phyloP scores from a whole-genome alignment of 2,113 vertebrate genomes.

The Bufo bufo region DNA sequence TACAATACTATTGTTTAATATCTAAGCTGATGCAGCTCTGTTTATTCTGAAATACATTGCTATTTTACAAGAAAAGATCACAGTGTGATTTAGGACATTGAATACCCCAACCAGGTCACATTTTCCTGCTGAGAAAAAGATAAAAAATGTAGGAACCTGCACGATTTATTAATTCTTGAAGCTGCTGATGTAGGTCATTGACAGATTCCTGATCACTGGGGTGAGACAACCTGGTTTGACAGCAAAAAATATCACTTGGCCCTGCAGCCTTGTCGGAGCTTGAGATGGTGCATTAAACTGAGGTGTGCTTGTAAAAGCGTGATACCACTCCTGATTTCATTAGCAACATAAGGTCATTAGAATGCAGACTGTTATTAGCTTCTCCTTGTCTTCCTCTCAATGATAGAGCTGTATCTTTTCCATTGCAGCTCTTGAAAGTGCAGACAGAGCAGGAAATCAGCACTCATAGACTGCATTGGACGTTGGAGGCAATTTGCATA shows the following conservation, averaged over 20 bases:
- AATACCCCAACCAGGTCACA: constrained; percentile 31
- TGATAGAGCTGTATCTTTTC: constrained; percentile 5
- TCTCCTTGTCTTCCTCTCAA: neutral
- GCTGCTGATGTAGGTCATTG: constrained; percentile 52
- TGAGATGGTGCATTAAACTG: constrained; percentile 47
- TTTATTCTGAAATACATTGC: neutral
- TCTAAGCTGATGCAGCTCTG: too few relatives aligned
- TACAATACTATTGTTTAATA: neutral
- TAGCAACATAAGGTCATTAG: constrained; percentile 56
- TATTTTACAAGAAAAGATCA: neutral
- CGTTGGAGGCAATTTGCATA: constrained; percentile 35
- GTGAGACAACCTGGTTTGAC: constrained; percentile 54
- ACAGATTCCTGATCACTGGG: constrained; percentile 51
- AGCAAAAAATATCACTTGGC: constrained; percentile 57
- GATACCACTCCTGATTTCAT: constrained; percentile 51
- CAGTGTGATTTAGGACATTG: constrained; percentile 8
- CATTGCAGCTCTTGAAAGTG: constrained; percentile 28
- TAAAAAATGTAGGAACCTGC: constrained; percentile 20
- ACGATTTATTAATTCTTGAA: constrained; percentile 45
- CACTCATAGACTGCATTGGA: constrained; percentile 25
- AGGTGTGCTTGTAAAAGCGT: constrained; percentile 43
- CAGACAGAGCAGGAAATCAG: constrained; percentile 26
- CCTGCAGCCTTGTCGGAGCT: constrained; percentile 47
- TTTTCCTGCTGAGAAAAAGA: constrained; percentile 30
- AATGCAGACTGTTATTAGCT: constrained; percentile 51